phyloP scores from a whole-genome alignment of 64 coral and sea anemone genomes.

The Actinia tenebrosa region DNA sequence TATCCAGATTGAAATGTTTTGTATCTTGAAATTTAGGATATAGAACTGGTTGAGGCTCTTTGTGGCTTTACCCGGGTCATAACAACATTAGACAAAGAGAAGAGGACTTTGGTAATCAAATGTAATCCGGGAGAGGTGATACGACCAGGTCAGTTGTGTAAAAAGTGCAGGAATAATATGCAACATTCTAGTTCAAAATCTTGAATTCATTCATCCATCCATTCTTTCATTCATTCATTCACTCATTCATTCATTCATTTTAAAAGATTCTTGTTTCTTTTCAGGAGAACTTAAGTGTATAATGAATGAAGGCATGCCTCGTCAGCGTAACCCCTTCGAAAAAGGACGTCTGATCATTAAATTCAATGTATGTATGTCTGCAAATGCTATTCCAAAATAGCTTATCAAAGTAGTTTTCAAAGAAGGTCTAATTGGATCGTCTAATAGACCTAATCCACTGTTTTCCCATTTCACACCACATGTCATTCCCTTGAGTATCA shows the following conservation, averaged over 20 bases:
- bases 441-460: neutral
- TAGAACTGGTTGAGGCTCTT: constrained; percentile 80
- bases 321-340: constrained; percentile 41
- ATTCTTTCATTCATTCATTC: no score
- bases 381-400: no score
- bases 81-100: constrained; percentile 80
- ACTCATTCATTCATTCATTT: neutral
- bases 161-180: neutral
- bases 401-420: no score
- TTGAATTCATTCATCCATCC: no score
- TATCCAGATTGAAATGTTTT: neutral
- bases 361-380: constrained; percentile 56
- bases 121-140: constrained; percentile 70
- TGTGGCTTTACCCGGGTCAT: constrained; percentile 84
- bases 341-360: constrained; percentile 80
- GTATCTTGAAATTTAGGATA: constrained; percentile 48
- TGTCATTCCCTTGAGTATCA: no score
- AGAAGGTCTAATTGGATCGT: neutral
- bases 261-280: neutral
- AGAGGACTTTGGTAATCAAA: constrained; percentile 54
- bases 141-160: constrained; percentile 54
- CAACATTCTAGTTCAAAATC: no score
- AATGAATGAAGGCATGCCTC: constrained; percentile 80
- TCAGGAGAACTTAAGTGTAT: constrained; percentile 82
- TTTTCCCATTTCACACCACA: no score